Evolutionary conservation across 2,113 vertebrate genomes (phyloP), one percentile per base, ranked within the genome.

Genomic region (Colaptes auratus): DNA sequence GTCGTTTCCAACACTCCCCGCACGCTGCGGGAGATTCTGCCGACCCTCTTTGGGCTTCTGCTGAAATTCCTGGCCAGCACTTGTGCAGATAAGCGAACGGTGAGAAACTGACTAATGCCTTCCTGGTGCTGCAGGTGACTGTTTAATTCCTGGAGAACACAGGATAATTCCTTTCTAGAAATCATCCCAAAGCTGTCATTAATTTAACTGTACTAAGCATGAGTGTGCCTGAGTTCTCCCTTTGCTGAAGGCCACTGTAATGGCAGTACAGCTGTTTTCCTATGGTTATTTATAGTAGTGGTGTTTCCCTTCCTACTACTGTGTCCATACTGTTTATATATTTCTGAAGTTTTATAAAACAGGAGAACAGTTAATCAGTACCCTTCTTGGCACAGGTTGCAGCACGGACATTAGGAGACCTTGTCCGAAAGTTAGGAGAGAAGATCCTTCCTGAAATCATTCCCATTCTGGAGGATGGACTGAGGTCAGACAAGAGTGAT

Each of bases 391-490:
- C 27, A 82, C 95, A 99, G 99, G 99, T 99, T 36, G 99, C 99
- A 31, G 99, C 99, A 16, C 98, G 99, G 46, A 99, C 99, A 0
- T 95, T 99, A 86, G 99, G 99, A 19, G 99, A 99, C 93, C 98
- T 99, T 31, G 99, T 99, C 78, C 98, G 99, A 78, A 99, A 99
- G 93, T 97, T 99, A n/a, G 99, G 99, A 46, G 99, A 99, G 96
- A 99, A 99, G 95, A 99, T 99, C 87, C 99, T 99, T 39, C 99
- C 99, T 0, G 99, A 99, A 98, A 99, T 99, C 88, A 99, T 99
- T 96, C 99, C 99, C 78, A 99, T 99, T 97, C 98, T 99, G 89
- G 99, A 99, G 93, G 98, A 99, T 50, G 98, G 99, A 12, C 97
- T 99, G 77, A 98, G 98, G 82, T 99, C 99, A 3, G 99, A 98